These are phyloP conservation scores for Papilio dardanus DNA, from an alignment of 1,140 invertebrate genomes.

Conservation along the genomic window DNA sequence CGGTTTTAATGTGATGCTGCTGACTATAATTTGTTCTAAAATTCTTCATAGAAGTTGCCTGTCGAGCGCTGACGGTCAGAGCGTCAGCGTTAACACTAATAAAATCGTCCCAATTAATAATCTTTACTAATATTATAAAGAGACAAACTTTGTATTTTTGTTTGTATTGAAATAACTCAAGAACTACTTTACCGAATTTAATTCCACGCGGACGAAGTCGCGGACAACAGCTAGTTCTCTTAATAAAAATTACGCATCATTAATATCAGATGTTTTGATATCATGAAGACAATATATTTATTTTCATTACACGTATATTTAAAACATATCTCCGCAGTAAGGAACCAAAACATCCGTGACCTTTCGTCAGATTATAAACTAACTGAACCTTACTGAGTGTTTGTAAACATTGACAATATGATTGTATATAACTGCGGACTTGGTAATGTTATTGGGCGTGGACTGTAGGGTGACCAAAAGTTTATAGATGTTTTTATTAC, in stretches of 20 bases:
- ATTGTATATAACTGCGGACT: background rate
- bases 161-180: no score
- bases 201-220: no score
- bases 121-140: no score
- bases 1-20: no score
- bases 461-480: background rate
- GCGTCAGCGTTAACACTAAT: no score
- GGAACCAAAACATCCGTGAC: constrained; percentile 6
- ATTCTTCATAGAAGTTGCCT: no score
- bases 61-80: no score
- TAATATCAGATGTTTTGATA: background rate
- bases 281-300: background rate
- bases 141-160: no score
- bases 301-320: background rate
- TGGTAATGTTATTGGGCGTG: constrained; percentile 6
- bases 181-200: no score
- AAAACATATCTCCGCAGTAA: constrained; percentile 1
- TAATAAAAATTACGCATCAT: background rate
- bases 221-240: no score
- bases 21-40: no score
- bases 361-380: constrained; percentile 8
- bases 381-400: background rate
- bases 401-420: background rate
- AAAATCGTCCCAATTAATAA: no score
- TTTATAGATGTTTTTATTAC: background rate